Base-by-base conservation (phyloP, 2,888 invertebrate species). In the Orchesella flavescens region DNA sequence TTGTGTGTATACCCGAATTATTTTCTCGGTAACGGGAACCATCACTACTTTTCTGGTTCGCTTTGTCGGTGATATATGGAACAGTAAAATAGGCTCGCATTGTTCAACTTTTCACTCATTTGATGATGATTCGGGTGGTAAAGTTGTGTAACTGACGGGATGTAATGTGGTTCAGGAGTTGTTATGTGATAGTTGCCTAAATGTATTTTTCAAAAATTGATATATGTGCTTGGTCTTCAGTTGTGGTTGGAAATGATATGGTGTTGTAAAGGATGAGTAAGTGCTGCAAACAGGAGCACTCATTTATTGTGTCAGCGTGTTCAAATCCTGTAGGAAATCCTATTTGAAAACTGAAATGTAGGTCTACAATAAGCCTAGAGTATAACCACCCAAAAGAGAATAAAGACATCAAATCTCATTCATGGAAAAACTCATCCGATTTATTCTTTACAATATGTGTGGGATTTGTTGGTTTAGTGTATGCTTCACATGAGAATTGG, bases 1-100 rank as follows among this genome's bases (percentile, higher is more conserved):
- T 24, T 24, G 23, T 24, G 21, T 24, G 23, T 24, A 7, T 61
- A 15, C 23, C 13, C 23, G n/a, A 21, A 17, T 57, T 61, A 24
- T 61, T 61, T 61, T 43, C 44, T 15, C 43, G 43, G 10, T 43
- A 17, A 43, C 4, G 24, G 10, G 1, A 49, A 49, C n/a, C 65
- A 34, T 65, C 65, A 34, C 34, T 43, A 65, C n/a, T 65, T 65
- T 65, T 65, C 65, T 65, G 44, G n/a, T 65, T 65, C 43, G 43
- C 65, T 65, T 65, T 65, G 65, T 65, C 17, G 15, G 65, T 65
- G 65, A 65, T 65, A 65, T 65, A 65, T 65, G 65, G 17, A 34
- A 43, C 65, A 4, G 24, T n/a, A 43, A 49, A 49, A 49, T 49
- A 49, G 49, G 44, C 44, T 24, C 21, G n/a, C 59, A 43, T 65